Conservation (phyloP, 2,888 invertebrate species). For the Buathra laborator region DNA sequence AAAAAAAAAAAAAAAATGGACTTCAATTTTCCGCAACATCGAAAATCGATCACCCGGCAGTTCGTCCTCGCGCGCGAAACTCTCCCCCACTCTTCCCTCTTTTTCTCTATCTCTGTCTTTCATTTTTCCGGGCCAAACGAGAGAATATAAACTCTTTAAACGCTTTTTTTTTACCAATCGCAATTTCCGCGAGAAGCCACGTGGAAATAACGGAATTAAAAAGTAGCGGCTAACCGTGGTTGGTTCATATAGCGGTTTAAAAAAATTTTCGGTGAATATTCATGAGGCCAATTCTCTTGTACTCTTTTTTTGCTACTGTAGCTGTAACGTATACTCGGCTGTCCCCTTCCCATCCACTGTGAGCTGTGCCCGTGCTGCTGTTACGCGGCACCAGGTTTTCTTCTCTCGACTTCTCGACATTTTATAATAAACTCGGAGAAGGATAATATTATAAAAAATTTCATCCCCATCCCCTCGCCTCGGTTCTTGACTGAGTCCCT, state of each 20-base stretch:
- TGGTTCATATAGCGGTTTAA: conserved; percentile 39
- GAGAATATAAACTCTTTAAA: conserved; percentile 66
- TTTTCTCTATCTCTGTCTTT: conserved; percentile 29
- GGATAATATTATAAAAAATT: conserved; percentile 31
- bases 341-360: conserved; percentile 12
- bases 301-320: conserved; percentile 52
- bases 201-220: conserved; percentile 69
- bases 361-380: background rate
- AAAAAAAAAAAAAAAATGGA: conserved; percentile 41
- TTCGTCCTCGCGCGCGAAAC: conserved; percentile 67
- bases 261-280: conserved; percentile 65
- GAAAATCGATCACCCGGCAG: conserved; percentile 74
- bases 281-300: conserved; percentile 53
- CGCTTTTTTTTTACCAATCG: conserved; percentile 65
- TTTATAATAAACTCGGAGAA: conserved; percentile 44
- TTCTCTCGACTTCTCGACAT: conserved; percentile 12
- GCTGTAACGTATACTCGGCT: conserved; percentile 20
- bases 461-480: background rate
- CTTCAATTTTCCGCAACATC: conserved; percentile 79
- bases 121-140: conserved; percentile 31
- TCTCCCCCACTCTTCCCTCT: conserved; percentile 13
- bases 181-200: conserved; percentile 67
- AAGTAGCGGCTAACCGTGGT: conserved; percentile 43
- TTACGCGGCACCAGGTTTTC: background rate
- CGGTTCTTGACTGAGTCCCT: background rate